phyloP scores from a whole-genome alignment of 2,888 invertebrate species.

The Neoascia interrupta region DNA sequence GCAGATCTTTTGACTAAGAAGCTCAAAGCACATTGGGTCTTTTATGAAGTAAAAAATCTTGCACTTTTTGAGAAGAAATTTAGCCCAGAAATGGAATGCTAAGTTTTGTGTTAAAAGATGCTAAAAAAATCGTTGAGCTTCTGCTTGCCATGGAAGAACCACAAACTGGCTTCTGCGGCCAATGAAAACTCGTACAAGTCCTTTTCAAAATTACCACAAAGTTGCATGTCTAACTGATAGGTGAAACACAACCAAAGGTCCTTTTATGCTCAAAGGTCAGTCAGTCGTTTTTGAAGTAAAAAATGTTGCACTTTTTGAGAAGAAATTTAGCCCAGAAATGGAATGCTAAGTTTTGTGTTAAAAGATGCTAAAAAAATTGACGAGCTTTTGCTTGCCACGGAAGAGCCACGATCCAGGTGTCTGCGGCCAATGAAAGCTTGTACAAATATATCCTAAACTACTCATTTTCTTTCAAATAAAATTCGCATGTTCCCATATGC shows the following conservation, averaged over 20 bases:
- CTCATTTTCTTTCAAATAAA: no score
- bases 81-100: constrained; percentile 34
- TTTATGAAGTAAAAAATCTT: no score
- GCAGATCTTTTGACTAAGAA: neutral
- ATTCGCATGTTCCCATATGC: no score
- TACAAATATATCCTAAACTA: no score
- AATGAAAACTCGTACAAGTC: constrained; percentile 48
- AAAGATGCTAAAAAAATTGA: constrained; percentile 35
- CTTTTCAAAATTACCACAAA: no score
- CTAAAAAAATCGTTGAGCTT: constrained; percentile 31
- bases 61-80: constrained; percentile 32
- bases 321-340: constrained; percentile 28
- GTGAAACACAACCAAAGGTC: no score
- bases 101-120: constrained; percentile 46
- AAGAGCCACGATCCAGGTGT: constrained; percentile 11
- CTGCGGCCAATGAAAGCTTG: constrained; percentile 51
- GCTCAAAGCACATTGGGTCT: no score
- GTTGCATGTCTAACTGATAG: no score
- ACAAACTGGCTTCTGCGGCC: constrained; percentile 34
- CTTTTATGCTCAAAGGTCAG: no score
- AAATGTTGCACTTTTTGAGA: constrained; percentile 28
- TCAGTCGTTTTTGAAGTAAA: no score
- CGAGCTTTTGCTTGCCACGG: constrained; percentile 51
- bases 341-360: constrained; percentile 43
- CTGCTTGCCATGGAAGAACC: constrained; percentile 49